Percentiles rank a stretch among this genome's conserved stretches.
These are phyloP conservation scores for Melipona beecheii DNA, from an alignment of 2,888 invertebrate genomes.

Conservation along the genomic window DNA sequence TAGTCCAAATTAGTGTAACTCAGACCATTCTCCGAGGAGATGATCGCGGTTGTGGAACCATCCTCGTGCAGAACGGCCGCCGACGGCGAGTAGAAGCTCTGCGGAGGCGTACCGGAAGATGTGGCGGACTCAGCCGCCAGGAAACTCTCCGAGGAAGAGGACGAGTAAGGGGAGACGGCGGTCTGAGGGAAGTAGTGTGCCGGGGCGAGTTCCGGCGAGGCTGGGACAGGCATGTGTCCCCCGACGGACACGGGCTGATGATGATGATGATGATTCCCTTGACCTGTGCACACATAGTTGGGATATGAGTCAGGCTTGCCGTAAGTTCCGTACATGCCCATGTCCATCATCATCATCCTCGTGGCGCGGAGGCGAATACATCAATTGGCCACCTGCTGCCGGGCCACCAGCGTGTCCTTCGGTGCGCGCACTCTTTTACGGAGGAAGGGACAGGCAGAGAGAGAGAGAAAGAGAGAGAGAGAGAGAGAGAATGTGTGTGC, in stretches of 20 bases:
- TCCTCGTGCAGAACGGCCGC: slow-evolving; percentile 83
- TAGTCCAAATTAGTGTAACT: slow-evolving; percentile 96
- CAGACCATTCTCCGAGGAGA: slow-evolving; percentile 93
- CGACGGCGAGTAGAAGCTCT: slow-evolving; percentile 79
- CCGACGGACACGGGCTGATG: slow-evolving; percentile 74
- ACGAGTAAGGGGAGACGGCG: slow-evolving; percentile 81
- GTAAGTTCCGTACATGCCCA: slow-evolving; percentile 90
- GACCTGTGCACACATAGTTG: slow-evolving; percentile 78
- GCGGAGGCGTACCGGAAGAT: slow-evolving; percentile 78
- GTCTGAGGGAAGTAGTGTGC: slow-evolving; percentile 81
- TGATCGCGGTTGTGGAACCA: slow-evolving; percentile 87
- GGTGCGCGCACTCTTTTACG: not conserved
- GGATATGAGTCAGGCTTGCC: slow-evolving; percentile 83
- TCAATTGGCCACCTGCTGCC: slow-evolving; percentile 71
- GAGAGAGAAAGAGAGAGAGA: not conserved
- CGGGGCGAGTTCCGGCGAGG: slow-evolving; percentile 80
- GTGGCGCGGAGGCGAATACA: slow-evolving; percentile 74
- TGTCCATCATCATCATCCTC: slow-evolving; percentile 92
- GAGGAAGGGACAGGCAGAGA: not conserved
- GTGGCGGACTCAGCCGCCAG: slow-evolving; percentile 75
- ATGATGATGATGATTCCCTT: slow-evolving; percentile 70
- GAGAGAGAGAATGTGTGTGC: not conserved
- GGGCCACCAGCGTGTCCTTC: slow-evolving; percentile 25
- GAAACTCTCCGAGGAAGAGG: slow-evolving; percentile 81
- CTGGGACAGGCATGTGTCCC: slow-evolving; percentile 86